Evolutionary conservation across 2,797 vertebrate genomes (phyloP), one percentile per base, ranked within the genome.

Genomic region (Sebastes baramenuke): DNA sequence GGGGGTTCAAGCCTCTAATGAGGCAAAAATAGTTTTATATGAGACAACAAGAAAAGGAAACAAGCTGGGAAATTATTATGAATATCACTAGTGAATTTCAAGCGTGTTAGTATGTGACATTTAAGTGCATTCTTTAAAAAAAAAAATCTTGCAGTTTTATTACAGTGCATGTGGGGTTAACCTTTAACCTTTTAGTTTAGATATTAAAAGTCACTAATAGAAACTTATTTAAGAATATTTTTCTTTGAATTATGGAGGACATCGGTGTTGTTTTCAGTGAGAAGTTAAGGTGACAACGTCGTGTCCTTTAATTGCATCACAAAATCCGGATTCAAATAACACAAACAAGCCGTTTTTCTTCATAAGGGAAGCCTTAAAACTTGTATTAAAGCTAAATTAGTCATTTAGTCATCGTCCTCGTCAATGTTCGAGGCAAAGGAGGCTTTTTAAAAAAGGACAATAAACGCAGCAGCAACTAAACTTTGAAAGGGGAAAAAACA

Each of bases 401-500:
- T 32, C 2, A 58, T 74, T n/a, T 12, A 7, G 32, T 64, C 34
- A 0, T 8, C 56, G 29, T 70, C 29, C 22, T 32, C 64, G 22
- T n/a, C 2, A 2, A 4, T 38, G 54, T 62, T 6, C 2, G 3
- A 46, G 3, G 55, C 67, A 49, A n/a, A 2, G 25, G 11, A n/a
- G 20, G 20, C 18, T 54, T 55, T 83, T 22, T 9, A 2, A 49
- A 65, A 64, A 27, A 68, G 56, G 59, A 76, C 74, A 69, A 61
- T 14, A 58, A 52, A 83, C 59, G 67, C 72, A 60, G 82, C 82
- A 34, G 76, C 77, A 85, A 89, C 80, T 84, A 73, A 84, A 92
- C 85, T 92, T 89, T 85, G 67, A 56, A 22, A 30, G 27, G 67
- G 4, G 3, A 0, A n/a, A 36, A 67, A 22, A 80, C 75, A 34